phyloP scores from a whole-genome alignment of 2,797 vertebrate genomes.

The Cottoperca gobio region DNA sequence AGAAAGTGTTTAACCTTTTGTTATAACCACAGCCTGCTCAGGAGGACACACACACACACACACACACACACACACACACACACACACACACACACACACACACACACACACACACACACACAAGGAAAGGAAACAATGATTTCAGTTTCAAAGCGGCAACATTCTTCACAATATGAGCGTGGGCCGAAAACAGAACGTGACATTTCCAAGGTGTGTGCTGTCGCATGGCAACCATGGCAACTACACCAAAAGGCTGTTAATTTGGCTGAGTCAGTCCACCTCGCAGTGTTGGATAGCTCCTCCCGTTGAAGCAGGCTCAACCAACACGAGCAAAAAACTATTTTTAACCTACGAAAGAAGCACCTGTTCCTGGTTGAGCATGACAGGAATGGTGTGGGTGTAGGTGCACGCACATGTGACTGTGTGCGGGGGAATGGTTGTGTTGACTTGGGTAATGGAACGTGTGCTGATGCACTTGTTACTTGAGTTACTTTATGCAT shows the following conservation, averaged over 20 bases:
- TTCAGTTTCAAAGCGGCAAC: conserved; percentile 58
- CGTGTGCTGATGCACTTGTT: not conserved
- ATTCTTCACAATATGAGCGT: conserved; percentile 51
- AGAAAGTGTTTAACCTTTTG: conserved; percentile 65
- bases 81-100: conserved; percentile 1
- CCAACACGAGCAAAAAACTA: conserved; percentile 40
- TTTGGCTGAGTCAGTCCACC: conserved; percentile 66
- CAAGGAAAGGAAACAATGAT: conserved; percentile 41
- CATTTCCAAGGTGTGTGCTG: conserved; percentile 78
- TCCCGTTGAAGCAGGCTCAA: conserved; percentile 32
- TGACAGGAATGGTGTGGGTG: conserved; percentile 46
- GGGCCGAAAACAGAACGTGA: conserved; percentile 59
- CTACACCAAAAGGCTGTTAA: conserved; percentile 70
- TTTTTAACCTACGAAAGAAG: conserved; percentile 63
- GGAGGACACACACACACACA: conserved; percentile 22
- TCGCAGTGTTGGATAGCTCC: conserved; percentile 39
- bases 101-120: conserved; percentile 1
- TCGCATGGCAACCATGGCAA: conserved; percentile 74
- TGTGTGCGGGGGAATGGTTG: not conserved
- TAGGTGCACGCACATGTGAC: not conserved
- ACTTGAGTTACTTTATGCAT: not conserved
- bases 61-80: conserved; percentile 6
- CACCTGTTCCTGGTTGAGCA: conserved; percentile 60
- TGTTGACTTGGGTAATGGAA: not conserved
- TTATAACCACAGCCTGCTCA: conserved; percentile 37